phyloP scores from a whole-genome alignment of 2,797 vertebrate species.

The Malacoctenus gilli region DNA sequence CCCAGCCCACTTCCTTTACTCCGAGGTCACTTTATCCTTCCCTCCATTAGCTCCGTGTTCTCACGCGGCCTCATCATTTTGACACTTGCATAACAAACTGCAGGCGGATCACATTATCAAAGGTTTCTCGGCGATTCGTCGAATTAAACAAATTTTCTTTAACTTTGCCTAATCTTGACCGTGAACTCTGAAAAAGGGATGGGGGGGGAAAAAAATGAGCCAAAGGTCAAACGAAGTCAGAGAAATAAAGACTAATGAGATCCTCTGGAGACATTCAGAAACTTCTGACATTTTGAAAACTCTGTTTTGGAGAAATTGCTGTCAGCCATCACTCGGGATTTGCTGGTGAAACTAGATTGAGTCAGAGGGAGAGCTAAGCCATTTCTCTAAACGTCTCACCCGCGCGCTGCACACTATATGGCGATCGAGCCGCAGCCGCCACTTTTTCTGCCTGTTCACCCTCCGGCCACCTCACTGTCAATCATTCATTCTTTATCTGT shows the following conservation, averaged over 20 bases:
- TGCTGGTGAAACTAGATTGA: constrained; percentile 38
- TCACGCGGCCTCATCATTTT: constrained; percentile 14
- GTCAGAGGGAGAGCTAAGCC: constrained; percentile 42
- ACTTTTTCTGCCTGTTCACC: constrained; percentile 5
- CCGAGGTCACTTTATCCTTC: constrained; percentile 29
- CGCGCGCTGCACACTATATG: constrained; percentile 13
- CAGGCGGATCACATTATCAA: constrained; percentile 25
- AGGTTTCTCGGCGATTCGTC: constrained; percentile 10
- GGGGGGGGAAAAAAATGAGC: background rate
- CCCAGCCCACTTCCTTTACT: constrained; percentile 17
- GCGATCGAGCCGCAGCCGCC: background rate
- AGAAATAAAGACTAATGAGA: constrained; percentile 19
- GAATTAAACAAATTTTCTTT: background rate
- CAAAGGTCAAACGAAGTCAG: constrained; percentile 19
- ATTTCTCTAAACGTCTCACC: constrained; percentile 41
- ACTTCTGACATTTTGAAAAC: constrained; percentile 15
- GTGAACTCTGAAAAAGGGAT: background rate
- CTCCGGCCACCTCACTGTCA: background rate
- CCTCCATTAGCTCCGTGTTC: constrained; percentile 22
- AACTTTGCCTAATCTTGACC: constrained; percentile 19
- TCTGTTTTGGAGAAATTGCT: constrained; percentile 29
- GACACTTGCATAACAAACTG: constrained; percentile 26
- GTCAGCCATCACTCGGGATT: constrained; percentile 36
- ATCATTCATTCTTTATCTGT: constrained; percentile 14
- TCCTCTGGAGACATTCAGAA: constrained; percentile 12